Percentiles rank a stretch among this genome's conserved stretches.
Evolutionary conservation across 2,113 vertebrate species (phyloP).

Genomic region (Sarotherodon lohbergeri): DNA sequence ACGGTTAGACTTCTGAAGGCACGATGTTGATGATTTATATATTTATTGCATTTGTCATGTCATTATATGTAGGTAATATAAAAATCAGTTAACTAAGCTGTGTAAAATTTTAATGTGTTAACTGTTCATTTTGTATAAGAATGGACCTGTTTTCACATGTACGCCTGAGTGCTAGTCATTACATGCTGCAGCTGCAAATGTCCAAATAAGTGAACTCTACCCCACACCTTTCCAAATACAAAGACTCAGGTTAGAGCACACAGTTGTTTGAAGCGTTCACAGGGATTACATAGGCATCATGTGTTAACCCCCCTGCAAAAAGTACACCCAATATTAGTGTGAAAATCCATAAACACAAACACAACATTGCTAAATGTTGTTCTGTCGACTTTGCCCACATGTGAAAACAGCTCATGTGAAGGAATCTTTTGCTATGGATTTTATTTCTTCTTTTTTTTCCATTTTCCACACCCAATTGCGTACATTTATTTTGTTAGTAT

Average conservation of each 20-base stretch:
- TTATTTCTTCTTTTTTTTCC: not conserved
- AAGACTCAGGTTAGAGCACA: not conserved
- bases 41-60: not conserved
- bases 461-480: not conserved
- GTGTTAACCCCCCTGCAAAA: not conserved
- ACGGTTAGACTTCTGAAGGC: not conserved
- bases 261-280: not conserved
- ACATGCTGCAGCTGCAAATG: not conserved
- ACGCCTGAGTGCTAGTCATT: not conserved
- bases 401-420: not conserved
- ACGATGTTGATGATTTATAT: not conserved
- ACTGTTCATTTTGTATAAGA: not conserved
- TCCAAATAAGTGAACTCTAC: not conserved
- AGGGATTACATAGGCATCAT: not conserved
- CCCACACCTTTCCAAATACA: not conserved
- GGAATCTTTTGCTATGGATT: not conserved
- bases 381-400: not conserved
- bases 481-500: not conserved
- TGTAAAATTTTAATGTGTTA: not conserved
- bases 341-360: not conserved
- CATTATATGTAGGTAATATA: not conserved
- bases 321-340: not conserved
- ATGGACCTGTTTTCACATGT: not conserved
- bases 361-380: not conserved
- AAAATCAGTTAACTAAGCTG: not conserved